Percentiles rank a stretch among this genome's conserved stretches.
Evolutionary conservation across 92 coral and sea anemone species (phyloP).

Genomic region (Porites lobata): DNA sequence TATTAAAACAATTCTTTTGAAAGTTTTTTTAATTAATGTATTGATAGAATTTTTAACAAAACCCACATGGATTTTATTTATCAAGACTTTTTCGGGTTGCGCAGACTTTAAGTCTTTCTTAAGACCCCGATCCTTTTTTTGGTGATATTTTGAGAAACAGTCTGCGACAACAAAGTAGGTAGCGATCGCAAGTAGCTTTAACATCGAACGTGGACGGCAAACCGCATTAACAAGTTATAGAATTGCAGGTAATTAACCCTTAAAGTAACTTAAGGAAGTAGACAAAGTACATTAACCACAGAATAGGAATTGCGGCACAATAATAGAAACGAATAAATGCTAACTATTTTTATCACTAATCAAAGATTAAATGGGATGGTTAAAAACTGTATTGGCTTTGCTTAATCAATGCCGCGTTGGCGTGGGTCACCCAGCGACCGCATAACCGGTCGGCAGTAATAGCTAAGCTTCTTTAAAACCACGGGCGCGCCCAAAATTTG

Average conservation of each 20-base stretch:
- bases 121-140: not conserved
- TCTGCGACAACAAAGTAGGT: not conserved
- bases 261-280: too few species aligned
- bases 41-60: constrained; percentile 2
- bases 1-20: not conserved
- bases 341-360: not conserved
- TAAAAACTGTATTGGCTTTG: not conserved
- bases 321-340: not conserved
- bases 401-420: not conserved
- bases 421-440: not conserved
- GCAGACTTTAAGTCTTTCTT: not conserved
- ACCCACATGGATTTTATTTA: constrained; percentile 5
- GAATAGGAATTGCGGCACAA: constrained; percentile 1
- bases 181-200: not conserved
- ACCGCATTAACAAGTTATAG: too few species aligned
- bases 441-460: too few species aligned
- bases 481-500: not conserved
- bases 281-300: not conserved
- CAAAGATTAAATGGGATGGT: not conserved
- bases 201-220: not conserved
- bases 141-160: not conserved
- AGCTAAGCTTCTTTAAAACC: too few species aligned
- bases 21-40: not conserved
- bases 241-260: too few species aligned
- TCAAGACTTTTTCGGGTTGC: not conserved